Percentiles rank a stretch among this genome's conserved stretches.
These are phyloP conservation scores for Temnothorax ravouxi DNA, from an alignment of 2,888 invertebrate genomes.

Conservation along the genomic window DNA sequence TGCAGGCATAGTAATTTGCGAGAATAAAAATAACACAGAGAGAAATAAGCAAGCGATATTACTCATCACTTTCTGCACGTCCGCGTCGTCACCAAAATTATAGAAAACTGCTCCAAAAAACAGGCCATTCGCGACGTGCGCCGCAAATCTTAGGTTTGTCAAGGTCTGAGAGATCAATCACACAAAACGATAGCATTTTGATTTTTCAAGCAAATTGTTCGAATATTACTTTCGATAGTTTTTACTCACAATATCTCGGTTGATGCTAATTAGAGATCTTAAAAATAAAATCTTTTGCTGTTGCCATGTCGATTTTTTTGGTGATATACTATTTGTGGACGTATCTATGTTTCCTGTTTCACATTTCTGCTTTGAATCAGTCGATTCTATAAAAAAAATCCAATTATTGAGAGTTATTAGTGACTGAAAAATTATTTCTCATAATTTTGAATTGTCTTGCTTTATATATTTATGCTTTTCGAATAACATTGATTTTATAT, in stretches of 20 bases:
- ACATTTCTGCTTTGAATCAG: not conserved
- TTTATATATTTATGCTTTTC: not conserved
- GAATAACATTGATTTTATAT: not conserved
- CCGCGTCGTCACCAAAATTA: constrained; percentile 88
- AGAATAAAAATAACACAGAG: constrained; percentile 89
- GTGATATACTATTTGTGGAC: not conserved
- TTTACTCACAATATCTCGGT: constrained; percentile 85
- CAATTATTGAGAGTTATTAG: not conserved
- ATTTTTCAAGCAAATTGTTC: not conserved
- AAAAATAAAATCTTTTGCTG: constrained; percentile 87
- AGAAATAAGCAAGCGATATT: constrained; percentile 89
- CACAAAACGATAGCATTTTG: not conserved
- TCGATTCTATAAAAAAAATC: not conserved
- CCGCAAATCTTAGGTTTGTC: constrained; percentile 87
- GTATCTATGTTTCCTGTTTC: not conserved
- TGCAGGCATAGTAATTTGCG: constrained; percentile 89
- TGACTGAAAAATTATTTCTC: not conserved
- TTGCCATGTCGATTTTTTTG: constrained; percentile 80
- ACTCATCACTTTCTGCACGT: constrained; percentile 86
- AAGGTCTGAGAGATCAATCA: constrained; percentile 81
- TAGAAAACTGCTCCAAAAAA: constrained; percentile 88
- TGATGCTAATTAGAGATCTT: constrained; percentile 86
- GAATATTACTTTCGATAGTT: not conserved
- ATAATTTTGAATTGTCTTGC: not conserved
- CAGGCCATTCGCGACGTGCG: constrained; percentile 88